These are phyloP conservation scores for Acronicta leporina DNA, from an alignment of 2,888 invertebrate genomes.

Conservation along the genomic window DNA sequence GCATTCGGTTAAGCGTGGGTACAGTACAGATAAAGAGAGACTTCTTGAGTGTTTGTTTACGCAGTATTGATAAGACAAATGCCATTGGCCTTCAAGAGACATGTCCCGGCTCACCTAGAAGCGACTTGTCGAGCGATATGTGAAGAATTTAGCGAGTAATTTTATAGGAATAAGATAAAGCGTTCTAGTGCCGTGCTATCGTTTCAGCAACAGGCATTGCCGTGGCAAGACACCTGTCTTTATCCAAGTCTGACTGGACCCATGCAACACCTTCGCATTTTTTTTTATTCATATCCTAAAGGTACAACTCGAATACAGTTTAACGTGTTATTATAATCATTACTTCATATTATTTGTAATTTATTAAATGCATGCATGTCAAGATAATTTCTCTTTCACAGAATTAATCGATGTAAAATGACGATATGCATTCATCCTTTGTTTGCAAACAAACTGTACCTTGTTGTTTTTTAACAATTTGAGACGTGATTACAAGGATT, in stretches of 20 bases:
- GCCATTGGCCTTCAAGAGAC: too few species aligned
- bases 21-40: too few species aligned
- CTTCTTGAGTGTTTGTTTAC: too few species aligned
- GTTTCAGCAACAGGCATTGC: not conserved
- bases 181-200: not conserved
- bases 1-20: too few species aligned
- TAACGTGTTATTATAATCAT: slow-evolving; percentile 1
- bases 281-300: slow-evolving; percentile 9
- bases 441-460: slow-evolving; percentile 23
- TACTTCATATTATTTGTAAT: slow-evolving; percentile 1
- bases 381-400: slow-evolving; percentile 1
- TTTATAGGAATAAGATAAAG: too few species aligned
- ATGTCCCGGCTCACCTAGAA: too few species aligned
- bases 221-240: not conserved
- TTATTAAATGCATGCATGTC: slow-evolving; percentile 9
- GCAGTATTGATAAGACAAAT: too few species aligned
- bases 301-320: slow-evolving; percentile 21
- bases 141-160: too few species aligned
- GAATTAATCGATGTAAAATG: slow-evolving; percentile 4
- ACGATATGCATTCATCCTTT: slow-evolving; percentile 1
- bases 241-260: not conserved
- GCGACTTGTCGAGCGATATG: too few species aligned
- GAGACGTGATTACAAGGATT: slow-evolving; percentile 22
- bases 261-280: not conserved
- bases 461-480: slow-evolving; percentile 2